A percentile compares a stretch with the other conserved stretches of the same genome.
Conservation (phyloP, 2,797 vertebrate genomes). For the Myotis pilosus region DNA sequence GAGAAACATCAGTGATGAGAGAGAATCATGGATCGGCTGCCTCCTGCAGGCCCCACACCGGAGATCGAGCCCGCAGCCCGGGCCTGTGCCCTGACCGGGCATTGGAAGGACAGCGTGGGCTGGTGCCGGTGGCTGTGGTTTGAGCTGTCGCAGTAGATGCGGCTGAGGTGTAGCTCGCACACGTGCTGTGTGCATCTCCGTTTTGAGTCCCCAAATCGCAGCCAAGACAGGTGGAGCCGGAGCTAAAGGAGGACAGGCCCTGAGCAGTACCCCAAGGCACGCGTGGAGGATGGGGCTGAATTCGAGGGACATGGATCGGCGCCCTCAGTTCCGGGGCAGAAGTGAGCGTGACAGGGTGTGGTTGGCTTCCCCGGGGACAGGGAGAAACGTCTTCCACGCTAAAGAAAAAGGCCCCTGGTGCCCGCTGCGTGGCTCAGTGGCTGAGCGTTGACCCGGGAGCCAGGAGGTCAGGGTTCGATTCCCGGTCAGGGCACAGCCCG, state of each 20-base stretch:
- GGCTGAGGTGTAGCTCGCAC: conserved; percentile 75
- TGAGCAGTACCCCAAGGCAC: too few species aligned
- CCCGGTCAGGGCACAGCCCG: too few species aligned
- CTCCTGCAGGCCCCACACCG: too few species aligned
- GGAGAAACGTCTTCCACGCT: background rate
- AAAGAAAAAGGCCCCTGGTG: background rate
- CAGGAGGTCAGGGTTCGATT: too few species aligned
- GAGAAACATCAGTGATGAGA: too few species aligned
- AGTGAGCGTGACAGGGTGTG: conserved; percentile 67
- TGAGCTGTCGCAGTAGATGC: conserved; percentile 72
- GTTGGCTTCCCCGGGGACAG: conserved; percentile 50
- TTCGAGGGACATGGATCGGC: too few species aligned
- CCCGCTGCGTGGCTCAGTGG: too few species aligned
- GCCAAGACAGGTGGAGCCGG: conserved; percentile 70
- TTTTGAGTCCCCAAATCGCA: conserved; percentile 78
- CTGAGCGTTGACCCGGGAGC: fast-evolving
- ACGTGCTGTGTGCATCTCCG: conserved; percentile 64
- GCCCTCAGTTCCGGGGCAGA: conserved; percentile 67
- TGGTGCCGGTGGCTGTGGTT: conserved; percentile 46
- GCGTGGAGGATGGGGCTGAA: fast-evolving
- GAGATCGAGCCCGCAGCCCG: too few species aligned
- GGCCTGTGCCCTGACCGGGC: background rate
- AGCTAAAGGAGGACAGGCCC: too few species aligned
- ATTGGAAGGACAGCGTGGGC: conserved; percentile 28
- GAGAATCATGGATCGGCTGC: too few species aligned